These are phyloP conservation scores for Oreochromis mossambicus DNA, from an alignment of 2,797 vertebrate genomes.

Conservation along the genomic window DNA sequence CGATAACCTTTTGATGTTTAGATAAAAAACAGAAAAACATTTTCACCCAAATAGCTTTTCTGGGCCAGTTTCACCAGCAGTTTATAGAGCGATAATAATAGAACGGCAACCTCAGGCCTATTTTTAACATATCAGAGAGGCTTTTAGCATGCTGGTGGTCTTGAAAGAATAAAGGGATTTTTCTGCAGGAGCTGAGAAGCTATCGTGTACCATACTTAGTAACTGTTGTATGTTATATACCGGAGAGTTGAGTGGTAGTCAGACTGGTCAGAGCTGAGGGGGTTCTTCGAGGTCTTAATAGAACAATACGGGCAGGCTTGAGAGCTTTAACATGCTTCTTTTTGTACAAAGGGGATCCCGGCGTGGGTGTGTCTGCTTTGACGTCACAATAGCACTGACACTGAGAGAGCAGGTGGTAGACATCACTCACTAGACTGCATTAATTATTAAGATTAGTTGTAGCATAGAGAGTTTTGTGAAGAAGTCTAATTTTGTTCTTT, in stretches of 20 bases:
- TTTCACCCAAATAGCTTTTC: slow-evolving; percentile 47
- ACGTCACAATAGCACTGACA: slow-evolving; percentile 46
- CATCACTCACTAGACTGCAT: slow-evolving; percentile 53
- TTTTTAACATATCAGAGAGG: slow-evolving; percentile 61
- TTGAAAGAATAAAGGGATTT: slow-evolving; percentile 44
- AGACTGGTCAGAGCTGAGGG: background rate
- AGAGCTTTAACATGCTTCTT: slow-evolving; percentile 14
- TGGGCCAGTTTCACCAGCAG: slow-evolving; percentile 32
- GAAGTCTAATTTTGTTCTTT: slow-evolving; percentile 32
- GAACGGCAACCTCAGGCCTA: slow-evolving; percentile 42
- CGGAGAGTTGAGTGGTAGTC: background rate
- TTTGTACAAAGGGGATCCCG: slow-evolving; percentile 51
- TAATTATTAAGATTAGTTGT: slow-evolving; percentile 70
- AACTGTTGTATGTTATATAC: slow-evolving; percentile 1
- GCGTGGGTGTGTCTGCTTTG: slow-evolving; percentile 58
- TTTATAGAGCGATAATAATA: slow-evolving; percentile 52
- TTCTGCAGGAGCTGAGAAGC: slow-evolving; percentile 38
- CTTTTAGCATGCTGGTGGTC: slow-evolving; percentile 39
- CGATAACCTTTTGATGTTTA: slow-evolving; percentile 19
- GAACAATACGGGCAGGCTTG: background rate
- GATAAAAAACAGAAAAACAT: slow-evolving; percentile 7
- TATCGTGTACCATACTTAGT: background rate
- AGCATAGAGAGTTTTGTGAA: slow-evolving; percentile 29
- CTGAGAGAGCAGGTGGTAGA: slow-evolving; percentile 71
- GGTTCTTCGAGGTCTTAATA: background rate